Conservation (phyloP, 2,113 vertebrate genomes). For the Leucosticte australis region DNA sequence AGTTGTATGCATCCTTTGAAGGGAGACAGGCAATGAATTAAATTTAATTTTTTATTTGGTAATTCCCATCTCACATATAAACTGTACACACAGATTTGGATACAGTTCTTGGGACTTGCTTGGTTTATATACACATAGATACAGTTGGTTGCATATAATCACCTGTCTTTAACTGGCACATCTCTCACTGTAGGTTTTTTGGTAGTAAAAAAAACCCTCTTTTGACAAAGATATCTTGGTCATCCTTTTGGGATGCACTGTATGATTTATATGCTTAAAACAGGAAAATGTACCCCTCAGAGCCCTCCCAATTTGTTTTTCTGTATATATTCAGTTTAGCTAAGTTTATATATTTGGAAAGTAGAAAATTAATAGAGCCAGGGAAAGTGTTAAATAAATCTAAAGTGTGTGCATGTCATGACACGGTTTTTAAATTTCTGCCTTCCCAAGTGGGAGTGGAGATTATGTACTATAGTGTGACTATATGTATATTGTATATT, state of each 20-base stretch:
- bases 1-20: neutral
- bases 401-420: neutral
- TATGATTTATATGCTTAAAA: neutral
- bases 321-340: neutral
- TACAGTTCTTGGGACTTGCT: neutral
- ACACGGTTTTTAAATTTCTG: neutral
- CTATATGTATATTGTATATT: neutral
- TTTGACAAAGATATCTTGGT: neutral
- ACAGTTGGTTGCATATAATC: neutral
- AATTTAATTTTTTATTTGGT: neutral
- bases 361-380: neutral
- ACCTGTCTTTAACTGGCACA: neutral
- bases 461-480: neutral
- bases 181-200: neutral
- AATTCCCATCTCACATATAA: neutral
- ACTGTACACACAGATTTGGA: neutral
- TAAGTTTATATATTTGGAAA: neutral
- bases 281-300: neutral
- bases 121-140: neutral
- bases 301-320: neutral
- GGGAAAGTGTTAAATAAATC: neutral
- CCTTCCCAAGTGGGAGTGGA: neutral
- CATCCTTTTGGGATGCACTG: neutral
- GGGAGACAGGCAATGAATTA: neutral
- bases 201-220: accelerated